Evolutionary conservation across 2,888 invertebrate species (phyloP), one percentile per base, ranked within the genome.

Genomic region (Drosophila tanythrix): DNA sequence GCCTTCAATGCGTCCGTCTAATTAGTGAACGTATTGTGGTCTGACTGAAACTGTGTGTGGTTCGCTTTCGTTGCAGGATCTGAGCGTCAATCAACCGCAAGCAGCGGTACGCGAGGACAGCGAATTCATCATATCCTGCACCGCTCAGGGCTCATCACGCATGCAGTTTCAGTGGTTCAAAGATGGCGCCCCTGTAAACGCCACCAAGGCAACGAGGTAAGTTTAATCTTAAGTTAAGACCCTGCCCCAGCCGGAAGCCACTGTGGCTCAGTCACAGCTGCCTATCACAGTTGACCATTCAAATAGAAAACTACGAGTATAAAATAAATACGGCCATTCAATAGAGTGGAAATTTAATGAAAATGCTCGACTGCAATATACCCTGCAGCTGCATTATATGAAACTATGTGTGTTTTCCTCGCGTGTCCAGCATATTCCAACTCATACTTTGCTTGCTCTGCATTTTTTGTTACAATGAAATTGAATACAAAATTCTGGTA

Each of bases 141-240:
- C 95, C 79, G 96, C 97, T 29, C 95, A 96, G 90, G 97, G 97
- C 60, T 96, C 97, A 52, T 95, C 96, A 0, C 94, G 95, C 78
- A 96, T 96, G 90, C 94, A 94, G 64, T 97, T 97, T 92, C 95
- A 95, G 36, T 97, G 97, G 97, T 97, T 95, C 94, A 97, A 97
- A 92, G 97, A 97, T 89, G 96, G 96, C 7, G 94, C 95, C 78
- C 94, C 95, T 81, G 95, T 97, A 72, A 97, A 97, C 92, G 95
- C 95, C 83, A 95, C 96, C 73, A 95, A 95, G 81, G 95, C 96
- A 21, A 95, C 94, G 57, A 96, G 97, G 97, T 96, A 93, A 94
- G 92, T 90, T n/a, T 11, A 55, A 58, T 5, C 36, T 33, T 25
- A 38, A 36, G 13, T 31, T 29, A 1, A 11, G 25, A 1, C 38